A percentile compares a stretch with the other conserved stretches of the same genome.
Conservation (phyloP, 1,140 invertebrate species). For the Meloidogyne chitwoodi region DNA sequence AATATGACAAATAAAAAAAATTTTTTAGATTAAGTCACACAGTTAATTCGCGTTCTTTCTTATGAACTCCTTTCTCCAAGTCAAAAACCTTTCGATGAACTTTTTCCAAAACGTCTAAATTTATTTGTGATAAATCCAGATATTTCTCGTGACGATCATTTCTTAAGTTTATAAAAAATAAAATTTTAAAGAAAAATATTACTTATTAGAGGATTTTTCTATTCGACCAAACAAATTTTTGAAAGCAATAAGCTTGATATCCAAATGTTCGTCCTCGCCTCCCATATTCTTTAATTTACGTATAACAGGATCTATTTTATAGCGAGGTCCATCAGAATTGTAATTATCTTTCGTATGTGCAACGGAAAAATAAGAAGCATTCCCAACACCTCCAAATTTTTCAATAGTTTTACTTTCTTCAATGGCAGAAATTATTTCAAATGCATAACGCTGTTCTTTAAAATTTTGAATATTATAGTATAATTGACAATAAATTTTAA, state of each 20-base stretch:
- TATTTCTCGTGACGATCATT: neutral
- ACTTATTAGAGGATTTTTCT: constrained; percentile 12
- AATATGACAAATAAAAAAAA: neutral
- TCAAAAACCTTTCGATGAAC: constrained; percentile 30
- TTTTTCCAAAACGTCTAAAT: constrained; percentile 1
- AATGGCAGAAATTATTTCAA: constrained; percentile 20
- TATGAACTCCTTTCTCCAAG: constrained; percentile 29
- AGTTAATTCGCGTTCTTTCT: neutral
- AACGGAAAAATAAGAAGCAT: constrained; percentile 3
- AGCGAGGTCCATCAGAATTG: neutral
- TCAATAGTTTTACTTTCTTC: constrained; percentile 35
- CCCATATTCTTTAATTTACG: constrained; percentile 33
- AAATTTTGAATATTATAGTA: neutral
- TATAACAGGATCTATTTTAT: constrained; percentile 19
- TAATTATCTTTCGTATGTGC: neutral
- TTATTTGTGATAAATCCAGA: constrained; percentile 5
- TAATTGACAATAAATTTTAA: neutral
- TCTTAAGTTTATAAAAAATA: neutral
- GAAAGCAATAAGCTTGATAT: constrained; percentile 43
- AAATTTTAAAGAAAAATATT: constrained; percentile 3
- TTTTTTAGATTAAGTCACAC: neutral
- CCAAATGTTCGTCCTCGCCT: constrained; percentile 27
- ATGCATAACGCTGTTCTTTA: constrained; percentile 27
- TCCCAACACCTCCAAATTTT: constrained; percentile 42
- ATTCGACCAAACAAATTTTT: constrained; percentile 31